Conservation (phyloP, 2,797 vertebrate genomes). For the Chelmon rostratus region DNA sequence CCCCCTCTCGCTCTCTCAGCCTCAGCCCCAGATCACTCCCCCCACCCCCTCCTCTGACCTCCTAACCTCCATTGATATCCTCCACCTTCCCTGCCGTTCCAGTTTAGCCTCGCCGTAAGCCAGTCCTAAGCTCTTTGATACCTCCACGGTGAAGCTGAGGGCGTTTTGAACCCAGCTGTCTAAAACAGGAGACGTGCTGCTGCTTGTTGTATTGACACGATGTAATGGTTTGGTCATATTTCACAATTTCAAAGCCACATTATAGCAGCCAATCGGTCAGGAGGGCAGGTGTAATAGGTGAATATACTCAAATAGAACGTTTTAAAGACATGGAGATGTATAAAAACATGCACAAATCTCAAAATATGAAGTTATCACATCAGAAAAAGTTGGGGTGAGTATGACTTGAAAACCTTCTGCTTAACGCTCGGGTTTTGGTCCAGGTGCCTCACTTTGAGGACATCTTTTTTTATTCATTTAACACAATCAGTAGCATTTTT, state of each 20-base stretch:
- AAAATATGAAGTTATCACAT: not conserved
- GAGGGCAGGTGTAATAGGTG: too few relatives aligned
- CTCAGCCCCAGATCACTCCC: constrained; percentile 25
- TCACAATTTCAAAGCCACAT: not conserved
- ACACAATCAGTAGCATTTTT: not conserved
- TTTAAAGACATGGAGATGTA: not conserved
- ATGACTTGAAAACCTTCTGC: too few relatives aligned
- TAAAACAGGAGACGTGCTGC: not conserved
- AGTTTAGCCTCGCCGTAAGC: constrained; percentile 51
- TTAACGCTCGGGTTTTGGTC: too few relatives aligned
- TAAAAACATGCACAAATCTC: not conserved
- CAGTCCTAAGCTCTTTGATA: constrained; percentile 38
- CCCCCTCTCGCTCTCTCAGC: constrained; percentile 59
- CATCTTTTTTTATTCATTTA: too few relatives aligned
- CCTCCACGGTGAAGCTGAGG: constrained; percentile 23
- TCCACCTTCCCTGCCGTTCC: constrained; percentile 35
- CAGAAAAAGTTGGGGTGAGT: too few relatives aligned
- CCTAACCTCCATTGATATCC: constrained; percentile 54
- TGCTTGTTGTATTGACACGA: constrained; percentile 8
- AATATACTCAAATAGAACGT: not conserved
- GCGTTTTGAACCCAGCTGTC: constrained; percentile 1
- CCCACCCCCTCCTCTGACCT: constrained; percentile 36
- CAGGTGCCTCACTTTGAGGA: too few relatives aligned
- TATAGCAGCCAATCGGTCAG: not conserved
- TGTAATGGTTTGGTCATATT: not conserved